Evolutionary conservation across 2,113 vertebrate genomes (phyloP), one percentile per base, ranked within the genome.

Genomic region (Toxostoma redivivum): DNA sequence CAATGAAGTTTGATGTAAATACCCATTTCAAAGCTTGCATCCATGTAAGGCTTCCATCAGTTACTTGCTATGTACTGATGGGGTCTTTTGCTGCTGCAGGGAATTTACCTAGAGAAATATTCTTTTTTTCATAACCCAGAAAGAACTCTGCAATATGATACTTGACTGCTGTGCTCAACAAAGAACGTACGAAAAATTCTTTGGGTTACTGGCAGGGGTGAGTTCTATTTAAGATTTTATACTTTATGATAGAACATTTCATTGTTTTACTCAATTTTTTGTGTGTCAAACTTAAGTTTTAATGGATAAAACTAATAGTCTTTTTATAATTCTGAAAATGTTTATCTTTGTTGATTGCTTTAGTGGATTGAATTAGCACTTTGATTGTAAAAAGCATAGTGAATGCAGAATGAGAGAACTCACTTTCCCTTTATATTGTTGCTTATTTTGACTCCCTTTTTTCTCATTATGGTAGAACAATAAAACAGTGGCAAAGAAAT

Each of bases 91-190:
- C 18, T 97, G 40, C 45, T 90, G 60, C 57, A 84, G 56, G 84
- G 56, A 73, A 95, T 95, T 77, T 97, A 91, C 90, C 81, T 95
- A 45, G 37, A 72, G 38, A 86, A 53, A 74, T n/a, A 12, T 57
- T 67, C 74, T 90, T 90, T 72, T 93, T 97, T 48, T 33, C 61
- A 67, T 86, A 86, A 94, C 93, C 96, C 97, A 99, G 99, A 99
- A 99, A 97, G 99, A 99, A 96, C 98, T 99, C 82, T 99, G 99
- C 95, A 99, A 99, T 98, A 99, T 99, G 99, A 99, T 99, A 96
- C 98, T 99, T 91, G 99, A 99, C 97, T 99, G 99, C 97, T 99
- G 99, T 95, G 99, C 99, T 93, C 99, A 99, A 89, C 99, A 99
- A 97, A 99, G 99, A 84, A 99, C 99, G 10, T 99, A 99, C 0